Evolutionary conservation across 2,888 invertebrate genomes (phyloP).

Genomic region (Drosophila phalerata): DNA sequence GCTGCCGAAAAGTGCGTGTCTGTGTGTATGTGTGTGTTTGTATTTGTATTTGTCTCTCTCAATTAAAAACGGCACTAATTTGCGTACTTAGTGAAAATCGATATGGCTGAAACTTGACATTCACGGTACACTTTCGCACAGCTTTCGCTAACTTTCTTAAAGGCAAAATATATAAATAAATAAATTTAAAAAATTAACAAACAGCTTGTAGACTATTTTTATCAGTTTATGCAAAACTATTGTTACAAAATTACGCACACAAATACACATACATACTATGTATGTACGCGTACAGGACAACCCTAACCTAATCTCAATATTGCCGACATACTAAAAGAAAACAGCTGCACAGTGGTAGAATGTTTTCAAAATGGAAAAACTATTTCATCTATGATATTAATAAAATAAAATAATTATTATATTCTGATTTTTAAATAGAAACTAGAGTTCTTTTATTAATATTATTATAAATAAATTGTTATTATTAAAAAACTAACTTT

Average conservation of each 20-base stretch:
- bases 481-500: no score
- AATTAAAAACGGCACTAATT: conserved; percentile 67
- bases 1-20: conserved; percentile 32
- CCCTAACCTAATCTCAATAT: conserved; percentile 74
- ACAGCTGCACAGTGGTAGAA: conserved; percentile 42
- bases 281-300: conserved; percentile 47
- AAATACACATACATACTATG: conserved; percentile 14
- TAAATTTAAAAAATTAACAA: not conserved
- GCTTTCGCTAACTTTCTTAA: not conserved
- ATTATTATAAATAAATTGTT: no score
- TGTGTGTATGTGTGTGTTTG: conserved; percentile 22
- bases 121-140: conserved; percentile 20
- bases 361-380: not conserved
- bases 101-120: conserved; percentile 49
- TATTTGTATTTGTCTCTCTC: conserved; percentile 43
- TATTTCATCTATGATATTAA: no score
- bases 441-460: no score
- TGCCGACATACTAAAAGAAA: conserved; percentile 57
- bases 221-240: conserved; percentile 27
- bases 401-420: no score
- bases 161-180: not conserved
- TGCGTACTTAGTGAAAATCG: conserved; percentile 73
- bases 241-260: conserved; percentile 43
- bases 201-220: conserved; percentile 5
- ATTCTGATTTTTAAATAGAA: no score